Evolutionary conservation across 2,113 vertebrate genomes (phyloP), one percentile per base, ranked within the genome.

Genomic region (Malurus alboscapulatus): DNA sequence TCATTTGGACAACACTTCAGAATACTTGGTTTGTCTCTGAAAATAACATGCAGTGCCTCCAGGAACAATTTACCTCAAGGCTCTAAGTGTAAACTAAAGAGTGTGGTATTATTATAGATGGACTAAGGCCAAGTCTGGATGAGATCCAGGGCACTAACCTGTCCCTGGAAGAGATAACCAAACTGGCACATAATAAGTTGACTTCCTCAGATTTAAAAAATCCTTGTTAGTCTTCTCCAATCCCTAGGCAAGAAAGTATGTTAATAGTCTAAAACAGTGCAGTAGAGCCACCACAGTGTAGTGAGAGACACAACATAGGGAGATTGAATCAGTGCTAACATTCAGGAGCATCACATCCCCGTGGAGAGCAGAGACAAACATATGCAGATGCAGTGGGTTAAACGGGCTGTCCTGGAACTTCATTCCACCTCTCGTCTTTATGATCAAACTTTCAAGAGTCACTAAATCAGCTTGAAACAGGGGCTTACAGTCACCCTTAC

Each of bases 141-240:
- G 63, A 83, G 59, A 71, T 88, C 67, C 87, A 95, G 62, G 69
- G 27, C 48, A 59, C 48, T 87, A 77, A 91, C 82, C 85, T 91
- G 75, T 76, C 78, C 53, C 71, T 96, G 87, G 63, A 88, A 90
- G 55, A 79, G 67, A 71, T 55, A 40, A 24, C 78, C 74, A 65
- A 51, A 51, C 55, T 74, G 82, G 40, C 72, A 63, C 25, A 4
- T 24, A 42, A 8, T 17, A 59, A 68, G 20, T 13, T 73, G 45
- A 53, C 17, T 77, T 22, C 4, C 14, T 71, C 32, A 80, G 34
- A 74, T 88, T 62, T 68, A 57, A 76, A 63, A 54, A 40, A 10
- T 42, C 30, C 27, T 71, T 45, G 16, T 17, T 50, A 74, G 40
- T 9, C 36, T 94, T 80, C 17, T 21, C 55, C 63, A 83, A 48